Percentiles rank a stretch among this genome's conserved stretches.
Evolutionary conservation across 1,140 invertebrate genomes (phyloP).

Genomic region (Dreissena rostriformis): DNA sequence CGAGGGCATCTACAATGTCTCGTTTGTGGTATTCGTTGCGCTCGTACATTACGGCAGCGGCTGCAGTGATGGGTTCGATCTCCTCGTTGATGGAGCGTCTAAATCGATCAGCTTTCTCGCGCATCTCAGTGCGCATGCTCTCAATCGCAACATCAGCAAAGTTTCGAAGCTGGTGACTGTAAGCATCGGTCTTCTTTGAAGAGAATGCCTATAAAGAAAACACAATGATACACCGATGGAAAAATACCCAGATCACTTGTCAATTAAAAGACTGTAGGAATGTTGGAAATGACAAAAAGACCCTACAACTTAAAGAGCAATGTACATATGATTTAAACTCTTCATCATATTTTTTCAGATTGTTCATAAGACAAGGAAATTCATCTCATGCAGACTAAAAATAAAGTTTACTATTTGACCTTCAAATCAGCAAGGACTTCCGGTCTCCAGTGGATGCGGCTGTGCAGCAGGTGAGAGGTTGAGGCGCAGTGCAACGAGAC

Average conservation of each 20-base stretch:
- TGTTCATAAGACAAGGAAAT: too few species aligned
- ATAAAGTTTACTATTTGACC: constrained; percentile 72
- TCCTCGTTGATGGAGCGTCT: constrained; percentile 20
- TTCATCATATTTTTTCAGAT: too few species aligned
- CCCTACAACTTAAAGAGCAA: too few species aligned
- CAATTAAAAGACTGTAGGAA: too few species aligned
- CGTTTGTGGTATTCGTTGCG: constrained; percentile 37
- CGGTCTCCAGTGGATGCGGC: constrained; percentile 90
- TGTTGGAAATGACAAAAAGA: too few species aligned
- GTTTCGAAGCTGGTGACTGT: background rate
- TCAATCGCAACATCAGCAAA: constrained; percentile 4
- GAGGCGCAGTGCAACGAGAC: constrained; percentile 86
- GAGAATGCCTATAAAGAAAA: background rate
- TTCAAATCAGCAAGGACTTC: constrained; percentile 85
- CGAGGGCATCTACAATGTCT: constrained; percentile 14
- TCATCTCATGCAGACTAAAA: background rate
- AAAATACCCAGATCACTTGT: background rate
- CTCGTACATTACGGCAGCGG: constrained; percentile 29
- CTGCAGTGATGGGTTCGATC: background rate
- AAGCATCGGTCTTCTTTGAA: background rate
- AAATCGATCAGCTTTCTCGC: constrained; percentile 17
- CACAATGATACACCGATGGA: constrained; percentile 1
- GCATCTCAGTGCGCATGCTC: background rate
- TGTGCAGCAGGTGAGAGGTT: constrained; percentile 92
- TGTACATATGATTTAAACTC: too few species aligned